Evolutionary conservation across 2,797 vertebrate species (phyloP), one percentile per base, ranked within the genome.

Genomic region (Halcyon badia): DNA sequence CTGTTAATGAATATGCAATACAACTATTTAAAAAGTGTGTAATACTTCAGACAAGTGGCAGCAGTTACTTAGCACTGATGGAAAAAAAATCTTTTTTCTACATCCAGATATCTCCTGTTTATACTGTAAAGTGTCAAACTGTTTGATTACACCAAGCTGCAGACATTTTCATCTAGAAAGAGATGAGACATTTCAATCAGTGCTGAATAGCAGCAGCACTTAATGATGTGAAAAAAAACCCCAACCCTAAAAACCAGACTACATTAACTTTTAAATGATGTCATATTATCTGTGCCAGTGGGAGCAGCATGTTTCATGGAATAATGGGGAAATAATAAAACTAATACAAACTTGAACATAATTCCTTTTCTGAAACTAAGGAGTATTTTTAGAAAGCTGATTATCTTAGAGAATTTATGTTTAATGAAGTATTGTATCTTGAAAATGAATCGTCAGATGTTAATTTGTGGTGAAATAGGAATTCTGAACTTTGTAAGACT

Each of bases 121-220:
- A 66, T 65, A 69, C 73, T 94, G 72, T 35, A 37, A 90, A 84
- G 89, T 87, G 71, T 92, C 92, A 90, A 46, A 92, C 64, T 90
- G 88, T 95, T 95, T 96, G 93, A 97, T 95, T 97, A 94, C 95
- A 92, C 48, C 81, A 89, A 66, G 58, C 71, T 94, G 75, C 87
- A 94, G 91, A 89, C 64, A 66, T 73, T 95, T 92, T 91, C 37
- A 75, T 94, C 78, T 58, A 76, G 73, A 82, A 94, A 69, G 73
- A 79, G 64, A 87, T 89, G 87, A 95, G 83, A 87, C 66, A 69
- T 95, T 96, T 94, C 95, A 96, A 94, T 92, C 91, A 94, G 91
- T 66, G 83, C 78, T 94, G 89, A 95, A 89, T 25, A 92, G 87
- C 62, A 90, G 58, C 54, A 18, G 68, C 77, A 84, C 81, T 95